These are phyloP conservation scores for Itoplectis maculator DNA, from an alignment of 2,888 invertebrate genomes.

Conservation along the genomic window DNA sequence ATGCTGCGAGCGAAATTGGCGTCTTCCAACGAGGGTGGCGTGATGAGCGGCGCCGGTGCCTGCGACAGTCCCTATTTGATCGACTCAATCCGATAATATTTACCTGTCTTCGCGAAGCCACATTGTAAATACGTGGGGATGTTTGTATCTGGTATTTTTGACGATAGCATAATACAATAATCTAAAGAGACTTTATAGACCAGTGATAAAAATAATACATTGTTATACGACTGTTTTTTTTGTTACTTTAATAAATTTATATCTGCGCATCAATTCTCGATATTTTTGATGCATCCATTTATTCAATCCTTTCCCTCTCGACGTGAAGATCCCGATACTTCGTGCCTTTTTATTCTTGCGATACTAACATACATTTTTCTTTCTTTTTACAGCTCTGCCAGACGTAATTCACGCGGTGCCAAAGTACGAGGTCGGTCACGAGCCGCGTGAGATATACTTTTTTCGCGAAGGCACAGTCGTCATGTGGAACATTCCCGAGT, in stretches of 20 bases:
- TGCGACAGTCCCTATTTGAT: constrained; percentile 87
- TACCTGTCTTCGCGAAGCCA: neutral
- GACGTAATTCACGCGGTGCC: constrained; percentile 95
- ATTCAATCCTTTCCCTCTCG: too few species aligned
- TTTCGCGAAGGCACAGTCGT: constrained; percentile 96
- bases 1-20: constrained; percentile 86
- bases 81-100: constrained; percentile 68
- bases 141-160: constrained; percentile 15
- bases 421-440: constrained; percentile 91
- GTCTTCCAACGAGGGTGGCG: constrained; percentile 87
- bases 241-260: constrained; percentile 52
- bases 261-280: neutral
- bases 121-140: neutral
- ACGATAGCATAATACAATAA: neutral
- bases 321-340: constrained; percentile 28
- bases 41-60: constrained; percentile 87
- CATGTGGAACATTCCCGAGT: constrained; percentile 94
- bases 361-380: neutral
- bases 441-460: constrained; percentile 94
- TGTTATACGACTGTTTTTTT: constrained; percentile 46
- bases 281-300: too few species aligned
- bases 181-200: constrained; percentile 4
- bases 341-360: constrained; percentile 7
- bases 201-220: constrained; percentile 5
- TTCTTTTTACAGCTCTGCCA: constrained; percentile 85